Percentiles rank a stretch among this genome's conserved stretches.
Conservation (phyloP, 2,797 vertebrate species). For the Eutrigla gurnardus region DNA sequence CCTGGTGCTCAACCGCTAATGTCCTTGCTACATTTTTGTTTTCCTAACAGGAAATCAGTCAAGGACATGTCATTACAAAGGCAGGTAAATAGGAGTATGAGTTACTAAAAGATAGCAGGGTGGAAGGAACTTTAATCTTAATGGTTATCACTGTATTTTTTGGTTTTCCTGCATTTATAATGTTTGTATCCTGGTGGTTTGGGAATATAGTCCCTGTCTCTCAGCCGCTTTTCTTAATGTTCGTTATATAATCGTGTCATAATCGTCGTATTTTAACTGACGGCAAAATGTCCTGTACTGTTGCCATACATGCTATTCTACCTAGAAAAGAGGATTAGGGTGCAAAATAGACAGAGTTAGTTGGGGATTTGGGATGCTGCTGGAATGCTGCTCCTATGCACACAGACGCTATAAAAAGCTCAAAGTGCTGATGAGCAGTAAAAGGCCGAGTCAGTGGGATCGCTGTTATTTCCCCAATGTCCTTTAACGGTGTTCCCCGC, state of each 20-base stretch:
- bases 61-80: constrained; percentile 49
- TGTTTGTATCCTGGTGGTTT: not conserved
- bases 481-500: constrained; percentile 63
- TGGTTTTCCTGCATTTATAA: not conserved
- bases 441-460: constrained; percentile 65
- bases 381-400: constrained; percentile 51
- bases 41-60: constrained; percentile 59
- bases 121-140: not conserved
- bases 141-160: not conserved
- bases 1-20: constrained; percentile 69
- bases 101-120: not conserved
- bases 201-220: not conserved
- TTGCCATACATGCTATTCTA: constrained; percentile 51
- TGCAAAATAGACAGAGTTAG: constrained; percentile 47
- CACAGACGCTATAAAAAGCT: constrained; percentile 65
- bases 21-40: constrained; percentile 71
- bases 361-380: constrained; percentile 51
- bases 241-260: constrained; percentile 21
- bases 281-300: constrained; percentile 40
- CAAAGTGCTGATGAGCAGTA: constrained; percentile 69
- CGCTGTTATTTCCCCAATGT: constrained; percentile 75
- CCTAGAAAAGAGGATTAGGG: constrained; percentile 66
- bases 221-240: not conserved
- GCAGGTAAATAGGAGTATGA: constrained; percentile 30
- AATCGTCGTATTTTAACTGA: constrained; percentile 20